phyloP scores from a whole-genome alignment of 2,888 invertebrate genomes.

The Mythimna pallens region DNA sequence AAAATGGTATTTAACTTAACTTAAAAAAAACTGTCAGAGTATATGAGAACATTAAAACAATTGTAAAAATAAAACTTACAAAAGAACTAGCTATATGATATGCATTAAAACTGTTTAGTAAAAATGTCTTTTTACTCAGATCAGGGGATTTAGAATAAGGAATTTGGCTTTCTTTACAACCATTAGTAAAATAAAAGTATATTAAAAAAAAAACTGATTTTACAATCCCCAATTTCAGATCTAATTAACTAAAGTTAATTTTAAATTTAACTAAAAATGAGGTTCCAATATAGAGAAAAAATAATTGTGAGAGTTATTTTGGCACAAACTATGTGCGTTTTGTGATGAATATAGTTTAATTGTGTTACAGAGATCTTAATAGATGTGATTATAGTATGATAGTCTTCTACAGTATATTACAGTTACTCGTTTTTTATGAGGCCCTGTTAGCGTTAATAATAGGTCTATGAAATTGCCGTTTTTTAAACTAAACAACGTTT shows the following conservation, averaged over 20 bases:
- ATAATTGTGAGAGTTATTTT: background rate
- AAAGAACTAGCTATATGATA: conserved; percentile 63
- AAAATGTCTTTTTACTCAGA: conserved; percentile 50
- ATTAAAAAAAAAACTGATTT: background rate
- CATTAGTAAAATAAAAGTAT: background rate
- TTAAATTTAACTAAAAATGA: background rate
- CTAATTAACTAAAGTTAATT: conserved; percentile 1
- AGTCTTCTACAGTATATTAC: background rate
- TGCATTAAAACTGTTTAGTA: conserved; percentile 59
- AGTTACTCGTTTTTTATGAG: background rate
- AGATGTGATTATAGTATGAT: background rate
- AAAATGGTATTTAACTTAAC: conserved; percentile 12
- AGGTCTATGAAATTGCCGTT: too few species aligned
- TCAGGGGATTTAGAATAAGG: background rate
- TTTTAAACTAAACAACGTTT: too few species aligned
- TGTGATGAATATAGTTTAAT: conserved; percentile 23
- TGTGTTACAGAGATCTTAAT: background rate
- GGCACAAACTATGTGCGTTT: conserved; percentile 5
- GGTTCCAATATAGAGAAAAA: background rate
- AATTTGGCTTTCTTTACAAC: background rate
- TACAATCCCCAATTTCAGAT: conserved; percentile 23
- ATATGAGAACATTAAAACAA: conserved; percentile 37
- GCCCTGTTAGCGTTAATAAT: too few species aligned
- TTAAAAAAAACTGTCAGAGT: conserved; percentile 39
- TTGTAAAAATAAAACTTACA: conserved; percentile 39